Evolutionary conservation across 2,888 invertebrate species (phyloP), one percentile per base, ranked within the genome.

Genomic region (Microctonus hyperodae): DNA sequence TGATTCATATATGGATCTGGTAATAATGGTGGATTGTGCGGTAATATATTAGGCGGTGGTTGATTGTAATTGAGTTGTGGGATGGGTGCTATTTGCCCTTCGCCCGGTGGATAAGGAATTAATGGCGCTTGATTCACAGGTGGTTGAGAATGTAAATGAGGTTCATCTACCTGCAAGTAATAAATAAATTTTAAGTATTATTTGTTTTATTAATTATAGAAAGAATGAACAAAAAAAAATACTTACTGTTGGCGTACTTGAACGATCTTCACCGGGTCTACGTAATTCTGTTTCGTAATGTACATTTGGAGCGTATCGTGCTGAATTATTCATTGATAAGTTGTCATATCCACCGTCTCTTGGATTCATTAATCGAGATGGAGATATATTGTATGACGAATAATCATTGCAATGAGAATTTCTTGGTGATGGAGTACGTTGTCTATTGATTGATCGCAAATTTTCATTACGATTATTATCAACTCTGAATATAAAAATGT

Each of bases 171-270:
- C 83, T 82, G 51, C 53, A 63, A 66, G 56, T 58, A 37, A 59
- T 61, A 35, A 53, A 59, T 33, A 20, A 6, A 37, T 53, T 37
- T 16, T 28, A 13, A 23, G 57, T 28, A 65, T 44, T 37, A 23
- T n/a, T 48, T 22, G 16, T n/a, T 44, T 7, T 44, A n/a, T 23
- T 25, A 33, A 40, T n/a, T n/a, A n/a, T n/a, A n/a, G n/a, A n/a
- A n/a, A n/a, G n/a, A n/a, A n/a, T n/a, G n/a, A n/a, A n/a, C n/a
- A n/a, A n/a, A n/a, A n/a, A n/a, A n/a, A n/a, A n/a, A n/a, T n/a
- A n/a, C 79, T 75, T 58, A 91, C 88, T 0, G 92, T 92, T 1
- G 92, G 92, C 9, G 92, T 92, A 57, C 90, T 90, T 0, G 91
- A 88, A 57, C 91, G 86, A 76, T 91, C 91, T 80, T 91, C 91